phyloP scores from a whole-genome alignment of 2,888 invertebrate genomes.

The Pseudolycoriella hygida region DNA sequence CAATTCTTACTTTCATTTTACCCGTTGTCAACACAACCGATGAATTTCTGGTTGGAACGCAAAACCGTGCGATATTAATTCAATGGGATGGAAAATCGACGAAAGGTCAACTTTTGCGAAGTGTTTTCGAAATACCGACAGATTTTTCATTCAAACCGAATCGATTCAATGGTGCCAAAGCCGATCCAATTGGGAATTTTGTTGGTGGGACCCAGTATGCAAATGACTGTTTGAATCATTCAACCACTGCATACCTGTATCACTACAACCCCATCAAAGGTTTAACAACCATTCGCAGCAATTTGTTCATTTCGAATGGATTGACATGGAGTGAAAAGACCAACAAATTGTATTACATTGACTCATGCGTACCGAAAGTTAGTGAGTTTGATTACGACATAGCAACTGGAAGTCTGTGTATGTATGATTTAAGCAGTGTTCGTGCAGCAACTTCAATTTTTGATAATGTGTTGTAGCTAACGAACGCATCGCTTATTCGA shows the following conservation, averaged over 20 bases:
- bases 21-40: conserved; percentile 36
- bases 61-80: conserved; percentile 33
- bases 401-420: conserved; percentile 1
- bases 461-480: not conserved
- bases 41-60: conserved; percentile 38
- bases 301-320: conserved; percentile 3
- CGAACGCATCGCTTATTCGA: not conserved
- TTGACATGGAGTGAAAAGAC: conserved; percentile 1
- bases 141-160: conserved; percentile 31
- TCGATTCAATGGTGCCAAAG: conserved; percentile 54
- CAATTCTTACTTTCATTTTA: conserved; percentile 30
- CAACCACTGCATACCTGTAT: not conserved
- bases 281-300: not conserved
- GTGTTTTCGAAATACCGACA: conserved; percentile 33
- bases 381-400: conserved; percentile 2
- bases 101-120: conserved; percentile 25
- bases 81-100: conserved; percentile 37
- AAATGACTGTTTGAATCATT: conserved; percentile 2
- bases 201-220: conserved; percentile 35
- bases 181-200: conserved; percentile 45
- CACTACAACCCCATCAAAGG: not conserved
- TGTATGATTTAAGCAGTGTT: no score
- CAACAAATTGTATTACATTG: conserved; percentile 3
- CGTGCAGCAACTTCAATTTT: not conserved
- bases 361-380: not conserved